Evolutionary conservation across 2,888 invertebrate genomes (phyloP), one percentile per base, ranked within the genome.

Genomic region (Eristalis arbustorum): DNA sequence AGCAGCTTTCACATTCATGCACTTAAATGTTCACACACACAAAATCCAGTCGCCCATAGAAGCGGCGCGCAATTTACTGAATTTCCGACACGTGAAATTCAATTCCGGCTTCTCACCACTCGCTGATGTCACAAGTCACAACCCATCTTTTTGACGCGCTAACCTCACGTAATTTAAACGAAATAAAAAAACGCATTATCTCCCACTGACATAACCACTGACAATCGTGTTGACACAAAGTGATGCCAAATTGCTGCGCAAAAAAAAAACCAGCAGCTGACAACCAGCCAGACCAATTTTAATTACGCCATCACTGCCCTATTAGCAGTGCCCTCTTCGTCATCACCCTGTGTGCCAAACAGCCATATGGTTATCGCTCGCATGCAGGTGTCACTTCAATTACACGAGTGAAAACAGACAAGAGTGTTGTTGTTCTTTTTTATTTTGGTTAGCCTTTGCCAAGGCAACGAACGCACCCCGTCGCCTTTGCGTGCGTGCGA

Each of bases 351-450:
- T 49, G 49, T 18, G 18, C 18, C 49, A 18, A n/a, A 18, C 49
- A 49, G 49, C 49, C 59, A 28, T 59, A 59, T 59, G 59, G 59
- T 59, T 28, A 59, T 28, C 23, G 23, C 59, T 28, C 23, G 23
- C 59, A 59, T 28, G 59, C 59, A 59, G 59, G 59, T 59, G 42
- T 31, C 42, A 42, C 49, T 71, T 61, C 66, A 49, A 66, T 66
- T 72, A 72, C 34, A 59, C 49, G 59, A 78, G 66, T 72, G 37
- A 72, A 71, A 67, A 66, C 34, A n/a, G 59, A 56, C 23, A 57
- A 31, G 22, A 11, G 22, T 42, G 63, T 67, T 61, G n/a, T n/a
- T n/a, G n/a, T n/a, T n/a, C n/a, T 66, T 42, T 69, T 37, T 28
- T 62, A 64, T 63, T 57, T 49, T 18, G 6, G 49, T 49, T 49